Base-by-base conservation (phyloP, 2,888 invertebrate genomes). In the Cryptus viduatorius region DNA sequence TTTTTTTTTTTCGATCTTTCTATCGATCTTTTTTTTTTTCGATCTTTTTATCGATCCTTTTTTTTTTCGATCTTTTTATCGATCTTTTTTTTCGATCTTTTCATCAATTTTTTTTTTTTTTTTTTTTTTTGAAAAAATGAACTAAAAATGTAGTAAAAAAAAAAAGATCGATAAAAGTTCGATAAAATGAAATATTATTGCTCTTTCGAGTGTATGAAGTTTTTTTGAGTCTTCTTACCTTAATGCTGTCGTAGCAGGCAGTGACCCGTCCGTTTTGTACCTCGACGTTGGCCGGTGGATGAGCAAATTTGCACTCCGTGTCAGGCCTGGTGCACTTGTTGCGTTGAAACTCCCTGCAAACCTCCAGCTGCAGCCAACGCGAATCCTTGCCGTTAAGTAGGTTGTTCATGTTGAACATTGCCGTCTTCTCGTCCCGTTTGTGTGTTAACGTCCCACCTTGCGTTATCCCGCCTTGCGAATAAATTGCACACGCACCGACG, bases 221-320 rank as follows among this genome's bases (percentile, higher is more conserved):
- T 77, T n/a, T 64, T 72, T 44, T 64, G 81, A 79, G 77, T 71
- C 71, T 56, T 94, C 96, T 96, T 95, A 99, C 99, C 99, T 99
- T 99, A 95, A 99, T 99, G 95, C 99, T 99, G 96, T 99, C 99
- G 96, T 99, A 99, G 96, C 99, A 99, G 93, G 99, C 99, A 93
- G 99, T 99, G 94, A 99, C 99, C 94, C 99, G 96, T 94, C 99
- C 99, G 95, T 99, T 99, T 96, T 99, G 99, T 94, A 99, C 99
- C 95, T 99, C 99, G 93, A 99, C 99, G 95, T 99, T 99, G 92
- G 98, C 97, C 89, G 99, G 99, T 87, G 99, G 99, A 96, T 99
- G 99, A 90, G 99, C 99, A 95, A 99, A 99, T 96, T 99, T 99
- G 97, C 99, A 99, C 95, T 99, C 99, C 94, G 98, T 98, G 95